Evolutionary conservation across 2,888 invertebrate genomes (phyloP).

Genomic region (Amphipyra tragopoginis): DNA sequence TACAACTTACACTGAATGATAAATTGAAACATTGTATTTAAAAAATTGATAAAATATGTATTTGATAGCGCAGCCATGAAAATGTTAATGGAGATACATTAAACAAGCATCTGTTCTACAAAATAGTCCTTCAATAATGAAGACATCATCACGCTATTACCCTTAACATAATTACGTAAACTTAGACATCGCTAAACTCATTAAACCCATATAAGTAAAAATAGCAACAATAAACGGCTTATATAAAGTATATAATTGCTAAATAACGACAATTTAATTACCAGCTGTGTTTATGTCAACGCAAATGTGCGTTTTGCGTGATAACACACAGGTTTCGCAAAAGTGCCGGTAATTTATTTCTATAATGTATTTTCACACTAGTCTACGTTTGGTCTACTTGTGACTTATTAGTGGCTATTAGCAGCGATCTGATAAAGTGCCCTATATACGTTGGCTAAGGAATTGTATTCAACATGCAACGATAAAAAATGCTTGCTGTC

Average conservation of each 20-base stretch:
- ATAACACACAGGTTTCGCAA: slow-evolving; percentile 50
- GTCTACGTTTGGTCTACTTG: slow-evolving; percentile 38
- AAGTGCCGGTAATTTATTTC: slow-evolving; percentile 53
- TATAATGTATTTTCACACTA: slow-evolving; percentile 59
- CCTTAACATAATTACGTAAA: slow-evolving; percentile 30
- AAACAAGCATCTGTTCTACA: slow-evolving; percentile 16
- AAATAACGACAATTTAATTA: slow-evolving; percentile 72
- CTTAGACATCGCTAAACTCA: slow-evolving; percentile 33
- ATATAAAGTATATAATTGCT: slow-evolving; percentile 54
- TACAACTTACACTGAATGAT: slow-evolving; percentile 12
- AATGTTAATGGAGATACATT: slow-evolving; percentile 20
- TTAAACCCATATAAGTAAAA: slow-evolving; percentile 44
- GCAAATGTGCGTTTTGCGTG: slow-evolving; percentile 73
- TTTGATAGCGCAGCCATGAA: slow-evolving; percentile 7
- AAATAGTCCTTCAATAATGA: slow-evolving; percentile 21
- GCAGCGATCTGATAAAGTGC: slow-evolving; percentile 45
- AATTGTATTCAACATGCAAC: slow-evolving; percentile 44
- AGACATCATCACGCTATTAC: slow-evolving; percentile 32
- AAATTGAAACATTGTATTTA: slow-evolving; percentile 14
- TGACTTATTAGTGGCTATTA: slow-evolving; percentile 53
- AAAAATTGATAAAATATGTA: slow-evolving; percentile 10
- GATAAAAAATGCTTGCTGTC: slow-evolving; percentile 27
- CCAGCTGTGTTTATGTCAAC: slow-evolving; percentile 62
- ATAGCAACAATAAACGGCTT: slow-evolving; percentile 47
- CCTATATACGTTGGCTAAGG: slow-evolving; percentile 29